A percentile compares a stretch with the other conserved stretches of the same genome.
These are phyloP conservation scores for Hiodon tergisus DNA, from an alignment of 2,113 vertebrate species.

Conservation along the genomic window DNA sequence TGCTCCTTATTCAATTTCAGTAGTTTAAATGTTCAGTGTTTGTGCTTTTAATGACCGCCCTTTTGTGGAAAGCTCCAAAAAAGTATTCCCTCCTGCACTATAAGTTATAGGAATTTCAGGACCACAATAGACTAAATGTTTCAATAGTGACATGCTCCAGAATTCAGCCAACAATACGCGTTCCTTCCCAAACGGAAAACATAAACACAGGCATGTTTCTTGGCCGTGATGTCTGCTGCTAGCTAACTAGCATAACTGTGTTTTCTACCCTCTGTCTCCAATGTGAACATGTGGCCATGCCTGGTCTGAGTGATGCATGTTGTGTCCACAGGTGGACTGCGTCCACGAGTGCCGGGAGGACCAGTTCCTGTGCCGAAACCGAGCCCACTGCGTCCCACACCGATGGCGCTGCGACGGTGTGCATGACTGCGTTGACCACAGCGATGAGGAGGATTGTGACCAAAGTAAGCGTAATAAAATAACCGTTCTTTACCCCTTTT, in stretches of 20 bases:
- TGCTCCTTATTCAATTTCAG: slow-evolving; percentile 12
- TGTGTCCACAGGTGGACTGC: slow-evolving; percentile 75
- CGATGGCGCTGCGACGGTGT: slow-evolving; percentile 90
- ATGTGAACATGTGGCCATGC: neutral
- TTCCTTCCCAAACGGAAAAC: neutral
- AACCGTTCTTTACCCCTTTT: neutral
- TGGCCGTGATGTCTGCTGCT: neutral
- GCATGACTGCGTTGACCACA: slow-evolving; percentile 89
- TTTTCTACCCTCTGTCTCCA: neutral
- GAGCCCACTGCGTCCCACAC: slow-evolving; percentile 85
- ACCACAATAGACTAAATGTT: neutral
- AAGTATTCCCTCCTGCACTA: neutral
- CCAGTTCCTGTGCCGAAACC: slow-evolving; percentile 87
- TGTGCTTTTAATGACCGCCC: neutral
- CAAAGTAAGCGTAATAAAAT: slow-evolving; percentile 45
- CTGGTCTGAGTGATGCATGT: slow-evolving; percentile 1
- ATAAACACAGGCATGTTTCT: neutral
- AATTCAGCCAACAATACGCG: slow-evolving; percentile 1
- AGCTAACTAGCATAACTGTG: too few relatives aligned
- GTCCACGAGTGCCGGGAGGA: slow-evolving; percentile 87
- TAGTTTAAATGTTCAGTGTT: neutral
- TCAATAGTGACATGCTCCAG: slow-evolving; percentile 5
- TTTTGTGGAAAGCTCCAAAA: neutral
- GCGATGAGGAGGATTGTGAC: slow-evolving; percentile 87
- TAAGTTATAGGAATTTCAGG: slow-evolving; percentile 3